Evolutionary conservation across 2,113 vertebrate genomes (phyloP), one percentile per base, ranked within the genome.

Genomic region (Silurus glanis): DNA sequence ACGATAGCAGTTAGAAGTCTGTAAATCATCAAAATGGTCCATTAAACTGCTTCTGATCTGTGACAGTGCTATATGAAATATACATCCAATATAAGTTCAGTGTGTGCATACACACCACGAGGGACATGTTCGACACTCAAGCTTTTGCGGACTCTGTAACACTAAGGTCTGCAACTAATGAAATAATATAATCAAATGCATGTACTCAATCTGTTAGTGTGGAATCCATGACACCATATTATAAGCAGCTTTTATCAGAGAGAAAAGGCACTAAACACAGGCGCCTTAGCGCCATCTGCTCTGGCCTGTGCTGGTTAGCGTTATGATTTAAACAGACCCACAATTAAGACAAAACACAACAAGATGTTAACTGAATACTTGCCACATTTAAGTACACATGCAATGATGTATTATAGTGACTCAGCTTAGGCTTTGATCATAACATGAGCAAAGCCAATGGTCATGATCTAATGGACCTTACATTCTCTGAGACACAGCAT

Each of bases 291-390:
- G 19, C 86, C 87, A 89, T 86, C 84, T 88, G 86, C 86, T 87
- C 45, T 72, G 66, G 25, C 58, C 71, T 88, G 47, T 80, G 53
- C 67, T 89, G 81, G 45, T 86, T 88, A 83, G 83, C 51, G 49
- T 56, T 66, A n/a, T 86, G 82, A 82, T 82, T 80, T 55, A 85
- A 88, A 87, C 84, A 81, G 49, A 83, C 9, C 83, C 56, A 58
- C 75, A 84, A 82, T 82, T 21, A 88, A 74, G 83, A 90, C 84
- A 90, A 90, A 37, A 91, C 76, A 85, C 79, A 88, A 88, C 88
- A 88, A 84, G 66, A 51, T 37, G 76, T 88, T 80, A 80, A 85
- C 85, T 83, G 80, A 87, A 84, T 87, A 86, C 56, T 71, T 83
- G 67, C 84, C 88, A 75, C 47, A 80, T 62, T 87, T 83, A 86